A percentile compares a stretch with the other conserved stretches of the same genome.
Evolutionary conservation across 2,797 vertebrate species (phyloP).

Genomic region (Diceros bicornis): DNA sequence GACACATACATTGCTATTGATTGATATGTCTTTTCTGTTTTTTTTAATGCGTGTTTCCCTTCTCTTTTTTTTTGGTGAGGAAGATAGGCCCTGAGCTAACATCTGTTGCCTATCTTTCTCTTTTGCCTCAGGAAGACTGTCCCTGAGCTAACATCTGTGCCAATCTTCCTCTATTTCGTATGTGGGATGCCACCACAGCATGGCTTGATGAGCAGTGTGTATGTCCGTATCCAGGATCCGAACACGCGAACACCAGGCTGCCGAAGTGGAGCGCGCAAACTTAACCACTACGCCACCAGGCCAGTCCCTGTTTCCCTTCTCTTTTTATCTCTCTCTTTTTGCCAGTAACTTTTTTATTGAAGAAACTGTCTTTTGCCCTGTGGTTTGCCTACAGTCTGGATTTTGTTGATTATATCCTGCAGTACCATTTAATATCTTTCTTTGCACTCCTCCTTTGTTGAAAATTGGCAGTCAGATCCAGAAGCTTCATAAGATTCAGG

Average conservation of each 20-base stretch:
- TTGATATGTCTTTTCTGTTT: neutral
- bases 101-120: no score
- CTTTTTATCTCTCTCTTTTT: neutral
- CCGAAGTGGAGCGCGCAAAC: no score
- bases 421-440: neutral
- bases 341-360: neutral
- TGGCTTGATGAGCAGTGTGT: no score
- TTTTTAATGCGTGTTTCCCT: neutral
- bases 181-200: no score
- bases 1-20: neutral
- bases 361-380: neutral
- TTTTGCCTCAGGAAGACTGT: no score
- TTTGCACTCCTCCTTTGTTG: neutral
- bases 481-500: neutral
- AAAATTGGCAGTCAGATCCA: neutral
- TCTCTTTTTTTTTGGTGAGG: neutral
- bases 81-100: no score
- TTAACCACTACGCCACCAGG: no score
- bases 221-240: no score
- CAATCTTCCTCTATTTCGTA: no score
- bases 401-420: slow-evolving; percentile 5
- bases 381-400: neutral
- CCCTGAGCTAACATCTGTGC: no score
- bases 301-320: neutral
- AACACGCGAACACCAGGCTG: no score